Base-by-base conservation (phyloP, 2,888 invertebrate genomes). In the Drosophila kambysellisi region DNA sequence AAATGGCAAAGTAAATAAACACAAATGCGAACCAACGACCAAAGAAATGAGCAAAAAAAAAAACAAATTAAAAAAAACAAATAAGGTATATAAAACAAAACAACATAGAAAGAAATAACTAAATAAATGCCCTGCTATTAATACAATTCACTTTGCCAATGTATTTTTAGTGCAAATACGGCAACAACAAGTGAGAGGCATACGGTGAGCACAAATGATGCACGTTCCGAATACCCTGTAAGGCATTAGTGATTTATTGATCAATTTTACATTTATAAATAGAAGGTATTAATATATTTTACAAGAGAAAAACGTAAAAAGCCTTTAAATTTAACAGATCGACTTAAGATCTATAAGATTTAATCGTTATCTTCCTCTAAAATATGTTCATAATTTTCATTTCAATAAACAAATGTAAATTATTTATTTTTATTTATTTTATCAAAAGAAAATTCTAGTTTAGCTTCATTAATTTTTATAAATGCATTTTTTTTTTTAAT, bases 71-170 rank as follows among this genome's bases (percentile, higher is more conserved):
- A 60, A 74, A 70, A 58, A 62, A 62, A 60, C 59, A 70, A 66
- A 73, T 52, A 77, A 63, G 62, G 46, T 50, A 73, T 61, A 69
- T 41, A 71, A 71, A 75, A 67, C 62, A 72, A 76, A 76, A 76
- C 74, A 76, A 79, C 79, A 77, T 70, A 72, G 81, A 81, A 83
- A 82, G 75, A 87, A 89, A 84, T 82, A 87, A 89, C 87, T 86
- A 89, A 86, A 80, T 89, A 88, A 91, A 91, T 91, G 88, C 88
- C 81, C 83, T 79, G 89, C 91, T 91, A 91, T 91, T 91, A 91
- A 91, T 91, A 91, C 82, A 88, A 91, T 91, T 91, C 89, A 83
- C 90, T 91, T 90, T 91, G 91, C 89, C 83, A 89, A 89, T 79
- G 89, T 90, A 91, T 91, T 91, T 91, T 87, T 89, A 82, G 88